Conservation (phyloP, 2,888 invertebrate genomes). For the Amitus sp. region DNA sequence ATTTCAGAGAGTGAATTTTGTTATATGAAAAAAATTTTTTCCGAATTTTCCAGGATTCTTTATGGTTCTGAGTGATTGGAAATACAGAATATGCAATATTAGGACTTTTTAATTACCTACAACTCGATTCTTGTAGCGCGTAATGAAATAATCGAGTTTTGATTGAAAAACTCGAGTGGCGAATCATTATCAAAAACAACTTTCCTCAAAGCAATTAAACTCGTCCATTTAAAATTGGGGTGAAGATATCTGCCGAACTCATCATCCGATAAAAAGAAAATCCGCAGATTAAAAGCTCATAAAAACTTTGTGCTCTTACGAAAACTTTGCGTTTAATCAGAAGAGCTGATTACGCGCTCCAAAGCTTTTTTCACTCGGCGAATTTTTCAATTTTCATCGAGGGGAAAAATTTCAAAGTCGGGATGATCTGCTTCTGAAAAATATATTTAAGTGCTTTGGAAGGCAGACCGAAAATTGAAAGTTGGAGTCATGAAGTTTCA, state of each 20-base stretch:
- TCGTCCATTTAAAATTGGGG: background rate
- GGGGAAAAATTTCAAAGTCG: background rate
- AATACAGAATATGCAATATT: too few species aligned
- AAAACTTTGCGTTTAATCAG: background rate
- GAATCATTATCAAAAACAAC: background rate
- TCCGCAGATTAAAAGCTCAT: background rate
- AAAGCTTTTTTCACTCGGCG: slow-evolving; percentile 1
- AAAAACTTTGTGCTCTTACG: background rate
- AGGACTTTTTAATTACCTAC: background rate
- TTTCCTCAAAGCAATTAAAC: background rate
- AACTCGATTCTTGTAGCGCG: background rate
- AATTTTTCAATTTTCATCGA: background rate
- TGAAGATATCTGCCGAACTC: background rate
- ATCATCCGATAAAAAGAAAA: background rate
- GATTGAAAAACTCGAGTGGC: background rate
- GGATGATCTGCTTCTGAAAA: background rate
- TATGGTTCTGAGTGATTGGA: too few species aligned
- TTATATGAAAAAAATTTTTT: too few species aligned
- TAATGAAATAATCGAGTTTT: background rate
- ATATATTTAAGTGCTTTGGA: too few species aligned
- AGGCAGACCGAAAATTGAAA: too few species aligned
- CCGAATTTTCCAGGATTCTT: too few species aligned
- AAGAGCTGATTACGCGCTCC: background rate
- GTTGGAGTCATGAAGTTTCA: too few species aligned
- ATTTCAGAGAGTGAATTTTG: too few species aligned